phyloP scores from a whole-genome alignment of 2,113 vertebrate genomes.

The Istiophorus platypterus region DNA sequence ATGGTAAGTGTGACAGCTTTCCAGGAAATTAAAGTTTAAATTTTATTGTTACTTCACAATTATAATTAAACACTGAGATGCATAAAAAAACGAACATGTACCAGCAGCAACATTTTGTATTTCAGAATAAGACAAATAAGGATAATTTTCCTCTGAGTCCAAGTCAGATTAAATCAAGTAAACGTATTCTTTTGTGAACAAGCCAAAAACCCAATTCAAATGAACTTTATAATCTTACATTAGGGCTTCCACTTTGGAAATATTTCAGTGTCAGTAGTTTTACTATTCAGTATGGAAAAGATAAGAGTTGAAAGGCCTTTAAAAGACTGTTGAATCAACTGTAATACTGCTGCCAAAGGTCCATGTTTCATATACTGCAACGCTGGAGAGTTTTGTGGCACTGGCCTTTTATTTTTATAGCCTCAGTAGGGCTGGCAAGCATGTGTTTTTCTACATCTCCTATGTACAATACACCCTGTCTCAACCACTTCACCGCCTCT shows the following conservation, averaged over 20 bases:
- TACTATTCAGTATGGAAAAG: constrained; percentile 63
- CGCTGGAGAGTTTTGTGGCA: constrained; percentile 52
- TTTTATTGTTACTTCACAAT: neutral
- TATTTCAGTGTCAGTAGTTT: constrained; percentile 63
- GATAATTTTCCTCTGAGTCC: neutral
- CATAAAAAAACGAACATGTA: neutral
- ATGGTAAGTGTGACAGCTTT: neutral
- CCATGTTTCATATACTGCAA: constrained; percentile 66
- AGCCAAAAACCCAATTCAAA: constrained; percentile 27
- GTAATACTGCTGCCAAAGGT: constrained; percentile 54
- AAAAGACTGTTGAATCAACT: constrained; percentile 50
- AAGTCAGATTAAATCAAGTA: constrained; percentile 9
- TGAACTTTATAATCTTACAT: constrained; percentile 44
- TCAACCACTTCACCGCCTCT: constrained; percentile 20
- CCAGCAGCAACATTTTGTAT: neutral
- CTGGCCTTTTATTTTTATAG: constrained; percentile 65
- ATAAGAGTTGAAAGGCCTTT: constrained; percentile 63
- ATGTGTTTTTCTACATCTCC: constrained; percentile 52
- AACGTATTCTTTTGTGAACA: constrained; percentile 27
- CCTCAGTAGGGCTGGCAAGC: constrained; percentile 44
- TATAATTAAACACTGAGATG: neutral
- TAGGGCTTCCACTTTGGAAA: constrained; percentile 36
- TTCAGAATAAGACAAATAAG: neutral
- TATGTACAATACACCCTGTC: constrained; percentile 42
- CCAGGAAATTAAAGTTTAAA: neutral